Evolutionary conservation across 2,113 vertebrate genomes (phyloP).

Genomic region (Oostethus manadensis): DNA sequence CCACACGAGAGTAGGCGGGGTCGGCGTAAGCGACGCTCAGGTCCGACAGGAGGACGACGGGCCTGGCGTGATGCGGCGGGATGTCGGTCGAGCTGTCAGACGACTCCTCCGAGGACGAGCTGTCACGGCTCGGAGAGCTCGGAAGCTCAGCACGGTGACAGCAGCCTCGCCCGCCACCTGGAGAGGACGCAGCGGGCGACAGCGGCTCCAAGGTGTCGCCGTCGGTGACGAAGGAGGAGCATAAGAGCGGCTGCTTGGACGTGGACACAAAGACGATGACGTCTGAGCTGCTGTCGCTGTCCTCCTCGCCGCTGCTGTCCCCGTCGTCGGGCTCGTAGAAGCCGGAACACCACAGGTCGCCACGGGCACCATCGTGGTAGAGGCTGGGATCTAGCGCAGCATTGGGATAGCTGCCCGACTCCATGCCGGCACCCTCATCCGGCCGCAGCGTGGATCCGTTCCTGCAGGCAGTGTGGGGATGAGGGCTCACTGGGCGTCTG

Average conservation of each 20-base stretch:
- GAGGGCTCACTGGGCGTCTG: slow-evolving; percentile 37
- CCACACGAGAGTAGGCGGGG: slow-evolving; percentile 4
- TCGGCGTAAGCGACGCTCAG: slow-evolving; percentile 25
- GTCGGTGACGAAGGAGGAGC: slow-evolving; percentile 49
- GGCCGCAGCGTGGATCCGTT: slow-evolving; percentile 29
- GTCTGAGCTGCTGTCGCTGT: slow-evolving; percentile 64
- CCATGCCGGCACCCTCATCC: slow-evolving; percentile 5
- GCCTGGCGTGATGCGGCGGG: slow-evolving; percentile 48
- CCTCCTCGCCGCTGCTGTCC: slow-evolving; percentile 53
- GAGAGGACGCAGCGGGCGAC: slow-evolving; percentile 42
- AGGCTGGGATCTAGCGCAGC: slow-evolving; percentile 20
- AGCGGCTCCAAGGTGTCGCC: slow-evolving; percentile 40
- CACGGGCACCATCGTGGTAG: slow-evolving; percentile 37
- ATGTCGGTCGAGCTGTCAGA: slow-evolving; percentile 54
- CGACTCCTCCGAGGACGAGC: slow-evolving; percentile 52
- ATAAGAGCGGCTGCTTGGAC: slow-evolving; percentile 50
- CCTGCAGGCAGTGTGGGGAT: slow-evolving; percentile 35
- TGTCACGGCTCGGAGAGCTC: slow-evolving; percentile 57
- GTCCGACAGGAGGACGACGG: slow-evolving; percentile 58
- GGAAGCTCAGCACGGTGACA: slow-evolving; percentile 45
- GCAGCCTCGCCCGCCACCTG: slow-evolving; percentile 36
- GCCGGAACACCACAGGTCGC: slow-evolving; percentile 46
- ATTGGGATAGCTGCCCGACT: slow-evolving; percentile 45
- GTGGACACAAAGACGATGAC: slow-evolving; percentile 63
- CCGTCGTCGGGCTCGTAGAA: slow-evolving; percentile 38